phyloP scores from a whole-genome alignment of 2,888 invertebrate genomes.

The Nemotelus nigrinus region DNA sequence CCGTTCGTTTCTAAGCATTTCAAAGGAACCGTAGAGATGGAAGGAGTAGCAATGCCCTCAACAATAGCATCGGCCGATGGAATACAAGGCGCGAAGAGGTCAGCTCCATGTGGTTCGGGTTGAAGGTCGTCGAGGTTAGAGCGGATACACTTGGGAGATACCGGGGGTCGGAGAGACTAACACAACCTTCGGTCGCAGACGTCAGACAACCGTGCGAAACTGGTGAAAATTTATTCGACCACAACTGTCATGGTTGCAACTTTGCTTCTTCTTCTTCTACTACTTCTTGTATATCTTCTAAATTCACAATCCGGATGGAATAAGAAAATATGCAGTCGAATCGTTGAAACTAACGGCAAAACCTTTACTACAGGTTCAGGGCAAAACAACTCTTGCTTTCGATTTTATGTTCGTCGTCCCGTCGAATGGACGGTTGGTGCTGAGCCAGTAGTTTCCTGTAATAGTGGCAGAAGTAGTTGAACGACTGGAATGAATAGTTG shows the following conservation, averaged over 20 bases:
- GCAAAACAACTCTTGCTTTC: conserved; percentile 6
- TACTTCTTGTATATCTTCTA: neutral
- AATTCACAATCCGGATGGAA: conserved; percentile 12
- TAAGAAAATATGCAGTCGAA: conserved; percentile 18
- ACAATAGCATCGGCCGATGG: neutral
- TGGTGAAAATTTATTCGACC: conserved; percentile 41
- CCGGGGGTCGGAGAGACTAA: neutral
- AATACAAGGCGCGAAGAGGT: neutral
- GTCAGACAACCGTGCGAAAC: neutral
- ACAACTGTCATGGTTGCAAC: conserved; percentile 15
- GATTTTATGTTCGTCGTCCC: neutral
- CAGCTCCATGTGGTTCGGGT: neutral
- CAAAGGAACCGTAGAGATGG: neutral
- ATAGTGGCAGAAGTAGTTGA: too few species aligned
- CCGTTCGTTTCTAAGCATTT: neutral
- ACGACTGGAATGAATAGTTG: neutral
- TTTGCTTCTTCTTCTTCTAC: neutral
- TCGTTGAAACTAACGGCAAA: conserved; percentile 3
- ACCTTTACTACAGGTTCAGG: neutral
- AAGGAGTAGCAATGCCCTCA: neutral
- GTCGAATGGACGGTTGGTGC: neutral
- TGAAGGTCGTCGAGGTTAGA: neutral
- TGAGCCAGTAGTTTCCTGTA: too few species aligned
- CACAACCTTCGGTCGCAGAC: neutral
- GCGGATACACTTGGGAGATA: neutral